Conservation (phyloP, 2,888 invertebrate genomes). For the Zeuzera pyrina region DNA sequence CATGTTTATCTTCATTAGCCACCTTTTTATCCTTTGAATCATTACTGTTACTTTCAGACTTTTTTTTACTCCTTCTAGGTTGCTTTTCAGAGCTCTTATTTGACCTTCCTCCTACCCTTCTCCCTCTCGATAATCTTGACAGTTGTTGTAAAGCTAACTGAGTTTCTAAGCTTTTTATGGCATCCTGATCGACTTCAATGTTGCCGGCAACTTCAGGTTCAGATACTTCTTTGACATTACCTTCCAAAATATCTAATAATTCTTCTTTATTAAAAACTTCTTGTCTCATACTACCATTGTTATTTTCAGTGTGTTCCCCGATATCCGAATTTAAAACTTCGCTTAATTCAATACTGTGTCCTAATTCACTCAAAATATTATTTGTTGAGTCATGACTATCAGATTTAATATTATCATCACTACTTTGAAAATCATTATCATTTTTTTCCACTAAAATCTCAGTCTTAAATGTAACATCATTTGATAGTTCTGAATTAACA, state of each 20-base stretch:
- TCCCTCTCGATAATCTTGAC: slow-evolving; percentile 29
- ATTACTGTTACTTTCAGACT: slow-evolving; percentile 13
- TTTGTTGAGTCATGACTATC: slow-evolving; percentile 23
- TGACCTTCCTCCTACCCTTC: slow-evolving; percentile 6
- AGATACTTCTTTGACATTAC: slow-evolving; percentile 41
- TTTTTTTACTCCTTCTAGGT: slow-evolving; percentile 5
- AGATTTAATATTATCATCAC: slow-evolving; percentile 16
- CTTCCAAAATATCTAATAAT: slow-evolving; percentile 56
- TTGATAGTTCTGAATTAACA: slow-evolving; percentile 15
- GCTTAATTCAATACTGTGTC: slow-evolving; percentile 53
- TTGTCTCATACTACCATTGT: slow-evolving; percentile 41
- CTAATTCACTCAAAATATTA: slow-evolving; percentile 47
- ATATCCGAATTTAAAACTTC: slow-evolving; percentile 52
- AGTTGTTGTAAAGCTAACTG: slow-evolving; percentile 54
- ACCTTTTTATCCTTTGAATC: slow-evolving; percentile 6
- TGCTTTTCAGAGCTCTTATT: slow-evolving; percentile 2
- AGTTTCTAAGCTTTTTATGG: slow-evolving; percentile 32
- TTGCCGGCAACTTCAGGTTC: slow-evolving; percentile 19
- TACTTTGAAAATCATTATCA: slow-evolving; percentile 28
- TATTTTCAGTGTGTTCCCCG: slow-evolving; percentile 45
- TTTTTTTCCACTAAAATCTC: slow-evolving; percentile 55
- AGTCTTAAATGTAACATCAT: slow-evolving; percentile 48
- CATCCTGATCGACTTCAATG: slow-evolving; percentile 17
- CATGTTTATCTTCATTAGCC: slow-evolving; percentile 1
- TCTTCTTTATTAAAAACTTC: slow-evolving; percentile 66